These are phyloP conservation scores for Fragum fragum DNA, from an alignment of 2,888 invertebrate species.

Conservation along the genomic window DNA sequence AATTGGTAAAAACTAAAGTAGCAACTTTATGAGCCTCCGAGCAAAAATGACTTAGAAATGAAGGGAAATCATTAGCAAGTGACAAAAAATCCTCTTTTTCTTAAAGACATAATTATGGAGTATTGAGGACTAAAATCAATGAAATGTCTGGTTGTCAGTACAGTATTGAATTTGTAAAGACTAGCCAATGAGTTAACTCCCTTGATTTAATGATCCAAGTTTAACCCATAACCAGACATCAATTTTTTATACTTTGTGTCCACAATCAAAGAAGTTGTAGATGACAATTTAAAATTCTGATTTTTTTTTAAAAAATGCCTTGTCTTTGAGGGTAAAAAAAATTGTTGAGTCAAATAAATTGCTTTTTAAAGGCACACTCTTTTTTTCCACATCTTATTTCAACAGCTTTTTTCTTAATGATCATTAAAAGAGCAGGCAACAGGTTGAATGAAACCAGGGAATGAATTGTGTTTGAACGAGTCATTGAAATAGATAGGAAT, in stretches of 20 bases:
- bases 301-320: too few species aligned
- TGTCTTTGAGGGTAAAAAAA: neutral
- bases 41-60: neutral
- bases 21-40: too few species aligned
- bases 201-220: too few species aligned
- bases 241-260: neutral
- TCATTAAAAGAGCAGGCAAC: too few species aligned
- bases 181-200: neutral
- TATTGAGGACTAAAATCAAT: constrained; percentile 39
- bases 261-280: neutral
- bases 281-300: neutral
- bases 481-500: too few species aligned
- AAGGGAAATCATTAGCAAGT: constrained; percentile 4
- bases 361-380: too few species aligned
- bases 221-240: neutral
- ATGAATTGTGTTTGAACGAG: too few species aligned
- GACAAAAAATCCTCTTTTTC: constrained; percentile 13
- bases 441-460: too few species aligned
- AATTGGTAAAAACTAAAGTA: too few species aligned
- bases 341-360: too few species aligned
- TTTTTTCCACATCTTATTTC: too few species aligned
- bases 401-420: too few species aligned
- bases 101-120: constrained; percentile 36
- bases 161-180: neutral
- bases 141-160: neutral